These are phyloP conservation scores for Muraenolepis orangiensis DNA, from an alignment of 2,797 vertebrate species.

Conservation along the genomic window DNA sequence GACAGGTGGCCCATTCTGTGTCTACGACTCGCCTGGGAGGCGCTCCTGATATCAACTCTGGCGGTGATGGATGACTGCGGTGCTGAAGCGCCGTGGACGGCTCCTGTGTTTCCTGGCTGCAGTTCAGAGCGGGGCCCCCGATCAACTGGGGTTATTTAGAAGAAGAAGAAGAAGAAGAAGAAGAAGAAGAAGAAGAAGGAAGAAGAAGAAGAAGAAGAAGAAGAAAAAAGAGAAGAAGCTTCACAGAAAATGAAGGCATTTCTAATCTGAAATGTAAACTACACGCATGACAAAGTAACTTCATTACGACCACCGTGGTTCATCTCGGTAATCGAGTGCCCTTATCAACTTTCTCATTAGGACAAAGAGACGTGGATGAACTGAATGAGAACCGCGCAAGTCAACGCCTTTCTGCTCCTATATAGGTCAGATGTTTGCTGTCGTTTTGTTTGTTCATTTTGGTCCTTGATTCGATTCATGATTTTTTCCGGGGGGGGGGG, in stretches of 20 bases:
- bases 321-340: neutral
- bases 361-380: neutral
- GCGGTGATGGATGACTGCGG: slow-evolving; percentile 69
- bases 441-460: neutral
- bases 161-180: slow-evolving; percentile 3
- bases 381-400: neutral
- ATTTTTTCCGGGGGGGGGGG: too few relatives aligned
- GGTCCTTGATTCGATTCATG: neutral
- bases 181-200: slow-evolving; percentile 4
- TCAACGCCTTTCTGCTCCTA: neutral
- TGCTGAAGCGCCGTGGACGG: slow-evolving; percentile 62
- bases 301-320: neutral
- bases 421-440: neutral
- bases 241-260: too few relatives aligned
- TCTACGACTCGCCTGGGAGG: slow-evolving; percentile 72
- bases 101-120: slow-evolving; percentile 43
- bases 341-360: neutral
- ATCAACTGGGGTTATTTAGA: slow-evolving; percentile 38
- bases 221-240: neutral
- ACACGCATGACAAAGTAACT: neutral
- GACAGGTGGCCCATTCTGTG: slow-evolving; percentile 71
- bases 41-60: slow-evolving; percentile 69
- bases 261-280: neutral
- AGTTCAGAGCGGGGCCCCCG: slow-evolving; percentile 24
- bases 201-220: neutral